A percentile compares a stretch with the other conserved stretches of the same genome.
phyloP scores from a whole-genome alignment of 2,797 vertebrate genomes.

The Sylvia borin region DNA sequence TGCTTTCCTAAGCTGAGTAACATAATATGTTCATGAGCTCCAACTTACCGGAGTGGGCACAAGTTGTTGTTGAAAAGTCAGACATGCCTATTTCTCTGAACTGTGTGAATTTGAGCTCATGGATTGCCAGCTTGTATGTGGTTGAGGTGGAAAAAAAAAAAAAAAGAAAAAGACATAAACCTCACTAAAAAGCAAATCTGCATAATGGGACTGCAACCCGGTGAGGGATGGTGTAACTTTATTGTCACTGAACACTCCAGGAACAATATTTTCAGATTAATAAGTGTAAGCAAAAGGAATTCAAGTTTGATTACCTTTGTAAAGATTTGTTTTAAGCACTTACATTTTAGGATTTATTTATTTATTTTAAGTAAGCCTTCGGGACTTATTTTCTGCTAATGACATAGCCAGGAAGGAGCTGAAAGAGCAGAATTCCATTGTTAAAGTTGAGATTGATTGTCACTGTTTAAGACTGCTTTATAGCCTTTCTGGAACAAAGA shows the following conservation, averaged over 20 bases:
- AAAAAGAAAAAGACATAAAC: background rate
- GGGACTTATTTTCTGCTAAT: conserved; percentile 64
- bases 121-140: background rate
- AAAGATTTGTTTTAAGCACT: conserved; percentile 61
- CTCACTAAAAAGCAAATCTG: background rate
- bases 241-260: background rate
- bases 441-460: conserved; percentile 65
- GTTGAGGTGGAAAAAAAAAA: background rate
- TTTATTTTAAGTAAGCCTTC: conserved; percentile 30
- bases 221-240: background rate
- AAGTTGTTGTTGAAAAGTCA: background rate
- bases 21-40: background rate
- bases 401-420: conserved; percentile 54
- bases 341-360: background rate
- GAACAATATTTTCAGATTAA: background rate
- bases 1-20: background rate
- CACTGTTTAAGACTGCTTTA: background rate
- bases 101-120: background rate
- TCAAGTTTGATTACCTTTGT: conserved; percentile 40
- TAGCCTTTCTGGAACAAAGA: conserved; percentile 40
- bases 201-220: background rate
- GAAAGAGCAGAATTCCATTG: conserved; percentile 57
- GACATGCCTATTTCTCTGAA: background rate
- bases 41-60: background rate
- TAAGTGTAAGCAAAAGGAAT: conserved; percentile 21